Percentiles rank a stretch among this genome's conserved stretches.
Evolutionary conservation across 2,888 invertebrate genomes (phyloP).

Genomic region (Pterobdella sp.): DNA sequence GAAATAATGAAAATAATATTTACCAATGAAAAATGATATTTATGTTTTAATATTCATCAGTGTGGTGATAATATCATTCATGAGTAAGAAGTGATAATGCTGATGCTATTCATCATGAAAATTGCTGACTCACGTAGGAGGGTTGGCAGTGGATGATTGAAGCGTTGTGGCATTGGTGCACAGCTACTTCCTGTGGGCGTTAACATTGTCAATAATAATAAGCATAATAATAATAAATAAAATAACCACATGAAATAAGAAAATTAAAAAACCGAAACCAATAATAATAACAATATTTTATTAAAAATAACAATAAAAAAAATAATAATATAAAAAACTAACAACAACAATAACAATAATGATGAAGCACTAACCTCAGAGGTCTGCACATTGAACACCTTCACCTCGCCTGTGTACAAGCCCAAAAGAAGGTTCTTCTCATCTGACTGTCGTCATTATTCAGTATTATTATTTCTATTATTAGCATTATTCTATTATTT

Average conservation of each 20-base stretch:
- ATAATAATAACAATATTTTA: too few species aligned
- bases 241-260: neutral
- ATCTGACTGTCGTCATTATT: slow-evolving; percentile 54
- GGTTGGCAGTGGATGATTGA: slow-evolving; percentile 65
- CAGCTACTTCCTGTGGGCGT: neutral
- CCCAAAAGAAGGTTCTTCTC: slow-evolving; percentile 71
- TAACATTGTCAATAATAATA: neutral
- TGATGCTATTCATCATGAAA: neutral
- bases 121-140: slow-evolving; percentile 46
- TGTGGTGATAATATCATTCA: neutral
- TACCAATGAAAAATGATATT: too few species aligned
- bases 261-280: too few species aligned
- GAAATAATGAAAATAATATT: too few species aligned
- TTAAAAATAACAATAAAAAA: too few species aligned
- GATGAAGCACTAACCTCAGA: slow-evolving; percentile 55
- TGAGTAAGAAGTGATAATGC: neutral
- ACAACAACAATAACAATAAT: too few species aligned
- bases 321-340: too few species aligned
- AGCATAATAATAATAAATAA: slow-evolving; percentile 1
- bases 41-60: neutral
- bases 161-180: slow-evolving; percentile 62
- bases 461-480: too few species aligned
- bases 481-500: too few species aligned
- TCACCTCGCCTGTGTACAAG: slow-evolving; percentile 80
- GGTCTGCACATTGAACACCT: slow-evolving; percentile 74